phyloP scores from a whole-genome alignment of 2,888 invertebrate species.

The Agapostemon virescens region DNA sequence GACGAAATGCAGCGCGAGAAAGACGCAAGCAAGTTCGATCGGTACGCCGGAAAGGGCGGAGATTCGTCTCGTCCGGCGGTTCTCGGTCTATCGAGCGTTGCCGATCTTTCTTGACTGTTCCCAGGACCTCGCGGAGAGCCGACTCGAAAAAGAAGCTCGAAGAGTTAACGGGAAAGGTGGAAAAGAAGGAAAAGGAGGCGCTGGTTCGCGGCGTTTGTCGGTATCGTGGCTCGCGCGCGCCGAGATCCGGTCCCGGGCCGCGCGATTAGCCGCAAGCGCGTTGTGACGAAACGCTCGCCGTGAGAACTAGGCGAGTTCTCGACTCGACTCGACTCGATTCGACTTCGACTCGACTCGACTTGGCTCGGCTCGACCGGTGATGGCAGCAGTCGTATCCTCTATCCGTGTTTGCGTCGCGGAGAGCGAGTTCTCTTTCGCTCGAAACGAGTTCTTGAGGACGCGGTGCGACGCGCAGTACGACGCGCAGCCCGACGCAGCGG shows the following conservation, averaged over 20 bases:
- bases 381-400: slow-evolving; percentile 38
- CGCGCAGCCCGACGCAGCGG: slow-evolving; percentile 28
- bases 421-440: slow-evolving; percentile 65
- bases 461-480: slow-evolving; percentile 42
- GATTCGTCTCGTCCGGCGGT: neutral
- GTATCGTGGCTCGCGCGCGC: slow-evolving; percentile 2
- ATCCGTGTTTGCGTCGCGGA: slow-evolving; percentile 35
- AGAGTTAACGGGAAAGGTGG: slow-evolving; percentile 6
- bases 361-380: too few species aligned
- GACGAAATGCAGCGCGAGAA: too few species aligned
- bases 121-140: neutral
- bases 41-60: neutral
- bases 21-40: neutral
- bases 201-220: slow-evolving; percentile 12
- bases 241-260: slow-evolving; percentile 25
- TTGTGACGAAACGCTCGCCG: slow-evolving; percentile 57
- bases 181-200: neutral
- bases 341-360: slow-evolving; percentile 30
- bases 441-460: slow-evolving; percentile 64
- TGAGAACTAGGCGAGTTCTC: slow-evolving; percentile 63
- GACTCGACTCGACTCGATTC: neutral
- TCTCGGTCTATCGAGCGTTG: neutral
- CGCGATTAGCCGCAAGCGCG: slow-evolving; percentile 34
- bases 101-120: neutral
- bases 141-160: neutral